Percentiles rank a stretch among this genome's conserved stretches.
These are phyloP conservation scores for Cacajao melanocephalus DNA, from an alignment of 2,797 vertebrate species.

Conservation along the genomic window DNA sequence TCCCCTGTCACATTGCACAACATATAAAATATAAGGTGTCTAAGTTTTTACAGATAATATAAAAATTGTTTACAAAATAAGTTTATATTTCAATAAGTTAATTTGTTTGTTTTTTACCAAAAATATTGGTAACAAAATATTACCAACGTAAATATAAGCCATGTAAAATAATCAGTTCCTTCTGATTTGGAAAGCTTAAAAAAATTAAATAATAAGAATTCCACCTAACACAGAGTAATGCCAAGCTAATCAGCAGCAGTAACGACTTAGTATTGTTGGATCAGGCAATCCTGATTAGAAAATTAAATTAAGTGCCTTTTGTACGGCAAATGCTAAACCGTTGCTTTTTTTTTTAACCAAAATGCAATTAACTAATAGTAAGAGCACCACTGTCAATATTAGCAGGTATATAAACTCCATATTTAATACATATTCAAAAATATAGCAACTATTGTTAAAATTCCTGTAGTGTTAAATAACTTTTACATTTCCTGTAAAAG, in stretches of 20 bases:
- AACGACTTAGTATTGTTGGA: neutral
- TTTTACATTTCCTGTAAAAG: neutral
- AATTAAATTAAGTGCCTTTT: neutral
- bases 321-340: neutral
- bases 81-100: conserved; percentile 34
- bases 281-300: neutral
- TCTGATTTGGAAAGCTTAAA: conserved; percentile 36
- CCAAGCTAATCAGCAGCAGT: neutral
- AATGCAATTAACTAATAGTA: neutral
- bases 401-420: neutral
- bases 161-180: neutral
- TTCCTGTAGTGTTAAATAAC: conserved; percentile 62
- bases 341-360: neutral
- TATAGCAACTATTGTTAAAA: neutral
- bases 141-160: conserved; percentile 26
- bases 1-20: conserved; percentile 21
- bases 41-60: conserved; percentile 37
- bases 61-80: conserved; percentile 33
- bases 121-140: conserved; percentile 52
- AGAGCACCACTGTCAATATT: neutral
- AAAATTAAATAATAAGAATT: neutral
- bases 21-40: conserved; percentile 44
- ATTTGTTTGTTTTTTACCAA: neutral
- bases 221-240: neutral
- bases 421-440: neutral